phyloP scores from a whole-genome alignment of 2,113 vertebrate species.

The Strigops habroptila region DNA sequence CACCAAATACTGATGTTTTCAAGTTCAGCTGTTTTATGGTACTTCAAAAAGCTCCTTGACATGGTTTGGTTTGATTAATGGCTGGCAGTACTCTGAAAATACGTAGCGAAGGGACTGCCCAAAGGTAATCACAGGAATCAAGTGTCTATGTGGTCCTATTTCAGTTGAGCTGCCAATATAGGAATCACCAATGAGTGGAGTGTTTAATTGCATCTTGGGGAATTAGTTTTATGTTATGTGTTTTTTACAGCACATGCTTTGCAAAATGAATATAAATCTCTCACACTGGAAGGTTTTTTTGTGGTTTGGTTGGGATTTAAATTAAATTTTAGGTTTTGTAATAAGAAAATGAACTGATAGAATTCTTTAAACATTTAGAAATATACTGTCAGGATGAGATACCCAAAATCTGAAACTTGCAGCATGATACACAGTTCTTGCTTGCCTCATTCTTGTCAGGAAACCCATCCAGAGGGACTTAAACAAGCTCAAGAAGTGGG shows the following conservation, averaged over 20 bases:
- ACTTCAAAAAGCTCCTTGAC: constrained; percentile 8
- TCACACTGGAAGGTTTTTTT: background rate
- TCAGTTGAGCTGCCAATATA: background rate
- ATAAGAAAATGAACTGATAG: background rate
- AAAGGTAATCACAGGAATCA: background rate
- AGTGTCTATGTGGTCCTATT: background rate
- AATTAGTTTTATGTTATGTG: background rate
- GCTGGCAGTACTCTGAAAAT: background rate
- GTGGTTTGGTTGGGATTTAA: background rate
- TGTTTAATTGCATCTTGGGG: background rate
- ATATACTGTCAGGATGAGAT: background rate
- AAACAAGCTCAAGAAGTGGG: background rate
- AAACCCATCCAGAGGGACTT: background rate
- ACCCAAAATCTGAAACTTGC: background rate
- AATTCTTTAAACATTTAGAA: background rate
- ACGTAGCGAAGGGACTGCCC: background rate
- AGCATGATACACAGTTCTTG: background rate
- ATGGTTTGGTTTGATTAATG: constrained; percentile 14
- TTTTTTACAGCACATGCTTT: background rate
- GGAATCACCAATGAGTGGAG: background rate
- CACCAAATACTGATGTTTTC: background rate
- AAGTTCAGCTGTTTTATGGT: background rate
- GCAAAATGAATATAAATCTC: background rate
- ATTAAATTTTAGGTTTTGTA: background rate
- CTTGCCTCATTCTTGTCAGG: background rate